Evolutionary conservation across 1,140 invertebrate genomes (phyloP), one percentile per base, ranked within the genome.

Genomic region (Dendrolimus kikuchii): DNA sequence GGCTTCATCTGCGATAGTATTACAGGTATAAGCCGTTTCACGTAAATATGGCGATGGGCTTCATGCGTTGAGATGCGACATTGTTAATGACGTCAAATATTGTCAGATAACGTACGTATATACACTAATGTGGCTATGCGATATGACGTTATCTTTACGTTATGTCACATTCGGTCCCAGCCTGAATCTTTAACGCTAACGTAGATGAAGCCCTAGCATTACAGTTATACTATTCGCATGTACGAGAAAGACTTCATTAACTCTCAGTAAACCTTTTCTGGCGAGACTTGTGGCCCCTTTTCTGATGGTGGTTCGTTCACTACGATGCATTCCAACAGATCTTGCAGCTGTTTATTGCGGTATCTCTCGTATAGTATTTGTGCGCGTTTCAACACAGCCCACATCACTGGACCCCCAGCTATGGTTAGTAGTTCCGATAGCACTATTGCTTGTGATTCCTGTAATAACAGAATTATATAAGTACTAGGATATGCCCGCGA

Each of bases 341-440:
- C 66, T 10, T 66, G 50, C 9, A 75, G 38, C 44, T 76, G 60
- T 6, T 62, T 46, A 5, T 71, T 58, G 1, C 67, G 46, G 43
- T 77, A 67, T 0, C 43, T 41, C 5, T 83, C 73, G 50, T 73
- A 81, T n/a, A 78, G 57, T 0, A 42, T 46, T 37, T 69, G 64
- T 0, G 71, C 71, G 7, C 55, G 52, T 38, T 53, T 46, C 4
- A 77, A 40, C 4, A 78, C 66, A 40, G 70, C 67, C 73, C 74
- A 78, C 63, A 83, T 66, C 2, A 75, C 63, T 0, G 78, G 80
- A 5, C 80, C 77, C 23, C 80, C 80, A 0, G 76, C 45, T 6
- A 77, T 53, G 6, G 60, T 65, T 37, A 81, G 38, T 39, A 83
- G 49, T 52, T 83, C 77, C 0, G 59, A 61, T 9, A 83, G 46